Conservation (phyloP, 2,113 vertebrate species). For the Neotragus pygmaeus region DNA sequence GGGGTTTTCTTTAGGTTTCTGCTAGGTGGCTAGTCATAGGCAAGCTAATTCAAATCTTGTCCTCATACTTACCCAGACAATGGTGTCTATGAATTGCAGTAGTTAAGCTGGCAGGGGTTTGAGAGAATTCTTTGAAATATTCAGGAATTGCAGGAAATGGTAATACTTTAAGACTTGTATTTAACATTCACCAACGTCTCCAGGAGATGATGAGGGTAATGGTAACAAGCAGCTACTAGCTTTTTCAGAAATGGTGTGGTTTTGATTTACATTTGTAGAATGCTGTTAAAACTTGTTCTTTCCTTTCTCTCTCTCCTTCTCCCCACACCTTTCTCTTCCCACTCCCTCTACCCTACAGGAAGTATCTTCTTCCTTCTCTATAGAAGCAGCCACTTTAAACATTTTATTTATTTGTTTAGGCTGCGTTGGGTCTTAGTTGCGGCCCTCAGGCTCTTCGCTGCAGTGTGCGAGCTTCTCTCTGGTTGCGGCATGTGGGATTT, state of each 20-base stretch:
- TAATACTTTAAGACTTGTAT: background rate
- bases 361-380: background rate
- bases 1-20: background rate
- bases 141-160: background rate
- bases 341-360: background rate
- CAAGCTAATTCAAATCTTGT: background rate
- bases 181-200: background rate
- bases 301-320: background rate
- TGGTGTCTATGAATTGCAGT: background rate
- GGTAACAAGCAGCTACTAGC: background rate
- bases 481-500: background rate
- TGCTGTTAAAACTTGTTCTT: background rate
- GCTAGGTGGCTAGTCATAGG: background rate
- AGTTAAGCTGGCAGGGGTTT: background rate
- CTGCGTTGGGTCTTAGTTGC: background rate
- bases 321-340: background rate
- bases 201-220: background rate
- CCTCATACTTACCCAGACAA: background rate
- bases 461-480: background rate
- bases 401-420: background rate
- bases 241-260: background rate
- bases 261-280: background rate
- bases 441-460: background rate
- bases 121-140: constrained; percentile 5
- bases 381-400: background rate